These are phyloP conservation scores for Theropithecus gelada DNA, from an alignment of 2,113 vertebrate genomes.

Conservation along the genomic window DNA sequence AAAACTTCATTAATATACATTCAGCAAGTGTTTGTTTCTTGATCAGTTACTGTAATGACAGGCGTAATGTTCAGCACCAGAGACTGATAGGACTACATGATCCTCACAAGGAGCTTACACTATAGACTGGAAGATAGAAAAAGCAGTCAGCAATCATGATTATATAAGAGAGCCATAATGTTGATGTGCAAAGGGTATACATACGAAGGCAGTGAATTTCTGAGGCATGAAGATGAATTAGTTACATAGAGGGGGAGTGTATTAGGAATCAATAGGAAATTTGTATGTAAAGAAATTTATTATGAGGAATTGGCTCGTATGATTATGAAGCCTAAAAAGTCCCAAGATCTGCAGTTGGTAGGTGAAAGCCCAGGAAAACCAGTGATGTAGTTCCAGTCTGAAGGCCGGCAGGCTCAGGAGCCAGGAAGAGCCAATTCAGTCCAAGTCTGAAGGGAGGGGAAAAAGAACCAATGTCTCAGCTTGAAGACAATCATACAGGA, in stretches of 20 bases:
- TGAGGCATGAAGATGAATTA: constrained; percentile 37
- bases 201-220: neutral
- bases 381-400: neutral
- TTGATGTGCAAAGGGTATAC: neutral
- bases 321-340: neutral
- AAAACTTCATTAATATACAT: neutral
- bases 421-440: neutral
- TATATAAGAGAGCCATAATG: neutral
- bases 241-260: neutral
- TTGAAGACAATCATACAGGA: neutral
- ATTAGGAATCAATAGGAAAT: neutral
- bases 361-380: neutral
- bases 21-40: constrained; percentile 43
- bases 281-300: neutral
- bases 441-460: neutral
- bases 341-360: neutral
- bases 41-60: neutral
- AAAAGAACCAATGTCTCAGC: neutral
- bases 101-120: neutral
- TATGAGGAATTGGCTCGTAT: neutral
- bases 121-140: constrained; percentile 13
- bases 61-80: neutral
- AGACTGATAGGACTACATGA: neutral
- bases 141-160: neutral
- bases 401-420: neutral